Evolutionary conservation across 2,888 invertebrate genomes (phyloP), one percentile per base, ranked within the genome.

Genomic region (Ormia ochracea): DNA sequence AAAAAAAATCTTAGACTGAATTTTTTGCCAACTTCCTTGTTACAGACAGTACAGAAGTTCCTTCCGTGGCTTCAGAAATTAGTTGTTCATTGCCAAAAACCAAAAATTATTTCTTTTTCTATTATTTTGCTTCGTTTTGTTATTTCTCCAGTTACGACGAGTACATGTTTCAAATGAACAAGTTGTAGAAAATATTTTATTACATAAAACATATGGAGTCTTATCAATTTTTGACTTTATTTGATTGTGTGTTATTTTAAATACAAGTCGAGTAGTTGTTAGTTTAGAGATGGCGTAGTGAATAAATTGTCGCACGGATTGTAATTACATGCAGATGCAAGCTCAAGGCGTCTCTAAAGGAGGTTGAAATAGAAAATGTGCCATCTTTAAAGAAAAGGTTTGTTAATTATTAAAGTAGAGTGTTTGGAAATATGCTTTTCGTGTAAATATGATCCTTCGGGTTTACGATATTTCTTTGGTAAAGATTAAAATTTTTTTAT

Each of bases 181-280:
- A 10, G 5, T n/a, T 7, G 5, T 26, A 26, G n/a, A 26, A 23
- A 50, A 56, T 56, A 41, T 50, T n/a, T 66, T 52, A 19, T 19
- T 41, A 21, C 21, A 26, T 12, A 65, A 52, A 78, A 43, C 78
- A 61, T 48, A 73, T 73, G 61, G 38, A 59, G 50, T 50, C 41
- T 73, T 72, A 61, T 73, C 72, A 61, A 68, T 73, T 68, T 78
- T 68, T 63, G 41, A 73, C 50, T 78, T 78, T 78, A 78, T 73
- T 73, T 48, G 73, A 73, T 78, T 73, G 54, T 61, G 31, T 78
- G 1, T 70, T 70, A 70, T 59, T 41, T 41, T 59, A 59, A 63
- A 38, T 70, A 50, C 59, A 38, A 21, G 21, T 41, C 6, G 38
- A 56, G 41, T 21, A 33, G 28, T 17, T 52, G 17, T 45, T 6